Evolutionary conservation across 2,888 invertebrate genomes (phyloP).

Genomic region (Odontomyia ornata): DNA sequence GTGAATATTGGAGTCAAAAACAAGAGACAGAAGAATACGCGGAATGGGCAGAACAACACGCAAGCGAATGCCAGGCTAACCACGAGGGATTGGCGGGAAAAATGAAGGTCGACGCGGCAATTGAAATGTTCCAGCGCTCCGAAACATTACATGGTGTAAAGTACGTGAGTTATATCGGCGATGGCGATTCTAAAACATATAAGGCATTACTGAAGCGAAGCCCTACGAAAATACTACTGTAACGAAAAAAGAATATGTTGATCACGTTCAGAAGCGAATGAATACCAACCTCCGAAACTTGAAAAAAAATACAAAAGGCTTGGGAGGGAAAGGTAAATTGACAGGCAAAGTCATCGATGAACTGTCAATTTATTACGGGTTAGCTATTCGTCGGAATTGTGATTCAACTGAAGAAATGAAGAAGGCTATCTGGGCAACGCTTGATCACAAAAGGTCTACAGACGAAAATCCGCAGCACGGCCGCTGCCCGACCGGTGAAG

Average conservation of each 20-base stretch:
- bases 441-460: conserved; percentile 43
- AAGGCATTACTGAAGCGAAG: conserved; percentile 23
- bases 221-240: conserved; percentile 34
- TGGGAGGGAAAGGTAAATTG: not conserved
- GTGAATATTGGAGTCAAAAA: too few relatives aligned
- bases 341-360: conserved; percentile 52
- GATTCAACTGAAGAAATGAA: conserved; percentile 52
- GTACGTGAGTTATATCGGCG: conserved; percentile 48
- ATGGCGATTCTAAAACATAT: conserved; percentile 46
- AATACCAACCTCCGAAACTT: not conserved
- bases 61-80: too few relatives aligned
- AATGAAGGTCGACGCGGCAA: too few relatives aligned
- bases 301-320: not conserved
- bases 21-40: too few relatives aligned
- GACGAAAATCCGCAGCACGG: conserved; percentile 48
- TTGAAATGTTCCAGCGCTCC: conserved; percentile 47
- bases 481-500: conserved; percentile 36
- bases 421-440: conserved; percentile 48
- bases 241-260: not conserved
- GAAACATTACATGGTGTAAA: conserved; percentile 42
- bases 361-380: conserved; percentile 54
- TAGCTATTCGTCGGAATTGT: conserved; percentile 53
- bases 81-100: too few relatives aligned
- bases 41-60: too few relatives aligned
- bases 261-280: conserved; percentile 1